These are phyloP conservation scores for Atherix ibis DNA, from an alignment of 2,888 invertebrate genomes.

Conservation along the genomic window DNA sequence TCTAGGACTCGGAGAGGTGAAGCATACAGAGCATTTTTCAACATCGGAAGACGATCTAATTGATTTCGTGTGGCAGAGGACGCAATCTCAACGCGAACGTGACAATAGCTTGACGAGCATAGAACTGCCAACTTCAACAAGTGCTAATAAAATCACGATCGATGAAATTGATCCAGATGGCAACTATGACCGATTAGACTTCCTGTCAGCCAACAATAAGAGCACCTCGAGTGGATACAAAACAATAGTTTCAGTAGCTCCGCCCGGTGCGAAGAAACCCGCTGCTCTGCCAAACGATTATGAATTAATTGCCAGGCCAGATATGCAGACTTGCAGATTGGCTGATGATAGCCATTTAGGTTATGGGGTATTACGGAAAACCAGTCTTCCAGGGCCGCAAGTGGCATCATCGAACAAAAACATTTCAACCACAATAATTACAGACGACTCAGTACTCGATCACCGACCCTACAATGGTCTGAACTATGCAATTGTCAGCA, in stretches of 20 bases:
- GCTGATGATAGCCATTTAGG: constrained; percentile 70
- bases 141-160: constrained; percentile 23
- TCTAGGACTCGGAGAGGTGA: constrained; percentile 55
- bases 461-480: constrained; percentile 60
- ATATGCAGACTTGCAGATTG: constrained; percentile 52
- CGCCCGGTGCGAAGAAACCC: constrained; percentile 29
- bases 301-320: constrained; percentile 49
- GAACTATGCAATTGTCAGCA: constrained; percentile 70
- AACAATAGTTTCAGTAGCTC: constrained; percentile 47
- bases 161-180: constrained; percentile 18
- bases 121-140: background rate
- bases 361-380: constrained; percentile 61
- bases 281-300: constrained; percentile 44
- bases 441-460: constrained; percentile 35
- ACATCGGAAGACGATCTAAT: constrained; percentile 26
- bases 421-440: constrained; percentile 27
- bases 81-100: constrained; percentile 23
- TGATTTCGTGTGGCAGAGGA: constrained; percentile 32
- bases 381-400: constrained; percentile 39
- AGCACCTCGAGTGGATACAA: constrained; percentile 53
- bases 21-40: constrained; percentile 45
- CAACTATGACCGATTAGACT: constrained; percentile 62
- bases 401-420: constrained; percentile 35
- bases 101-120: constrained; percentile 18
- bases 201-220: constrained; percentile 62